These are phyloP conservation scores for Caenorhabditis japonica DNA, from an alignment of 2,888 invertebrate genomes.

Conservation along the genomic window DNA sequence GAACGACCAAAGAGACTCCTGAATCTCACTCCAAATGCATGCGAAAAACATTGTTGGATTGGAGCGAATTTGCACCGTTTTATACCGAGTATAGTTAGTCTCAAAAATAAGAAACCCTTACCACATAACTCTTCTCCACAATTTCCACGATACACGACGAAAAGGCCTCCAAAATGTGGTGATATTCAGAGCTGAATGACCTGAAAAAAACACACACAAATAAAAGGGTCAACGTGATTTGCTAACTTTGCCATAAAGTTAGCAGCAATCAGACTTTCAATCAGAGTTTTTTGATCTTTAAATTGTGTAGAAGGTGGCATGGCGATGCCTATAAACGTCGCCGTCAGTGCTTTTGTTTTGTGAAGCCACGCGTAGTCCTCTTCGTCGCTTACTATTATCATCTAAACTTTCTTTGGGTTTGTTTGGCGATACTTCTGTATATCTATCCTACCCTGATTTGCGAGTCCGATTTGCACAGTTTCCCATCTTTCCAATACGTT, in stretches of 20 bases:
- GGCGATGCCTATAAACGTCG: constrained; percentile 52
- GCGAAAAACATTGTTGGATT: no score
- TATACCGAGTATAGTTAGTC: no score
- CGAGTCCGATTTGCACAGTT: constrained; percentile 46
- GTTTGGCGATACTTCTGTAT: no score
- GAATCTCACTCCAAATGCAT: no score
- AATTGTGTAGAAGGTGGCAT: constrained; percentile 41
- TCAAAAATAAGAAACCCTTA: no score
- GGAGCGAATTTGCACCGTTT: no score
- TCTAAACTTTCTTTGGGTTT: constrained; percentile 31
- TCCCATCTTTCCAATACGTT: constrained; percentile 54
- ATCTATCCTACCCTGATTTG: constrained; percentile 44
- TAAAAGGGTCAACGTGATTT: no score
- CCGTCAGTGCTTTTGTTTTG: constrained; percentile 40
- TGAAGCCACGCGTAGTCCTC: constrained; percentile 56
- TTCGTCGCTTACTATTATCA: constrained; percentile 67
- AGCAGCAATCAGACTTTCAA: constrained; percentile 49
- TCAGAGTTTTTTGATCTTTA: constrained; percentile 45
- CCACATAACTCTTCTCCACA: constrained; percentile 53
- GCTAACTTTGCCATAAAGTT: constrained; percentile 65
- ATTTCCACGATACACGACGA: constrained; percentile 61
- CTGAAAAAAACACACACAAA: no score
- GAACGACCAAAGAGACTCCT: no score
- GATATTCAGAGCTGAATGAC: constrained; percentile 70
- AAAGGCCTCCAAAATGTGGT: constrained; percentile 60